Base-by-base conservation (phyloP, 1,140 invertebrate species). In the Drosophila sulfurigaster region DNA sequence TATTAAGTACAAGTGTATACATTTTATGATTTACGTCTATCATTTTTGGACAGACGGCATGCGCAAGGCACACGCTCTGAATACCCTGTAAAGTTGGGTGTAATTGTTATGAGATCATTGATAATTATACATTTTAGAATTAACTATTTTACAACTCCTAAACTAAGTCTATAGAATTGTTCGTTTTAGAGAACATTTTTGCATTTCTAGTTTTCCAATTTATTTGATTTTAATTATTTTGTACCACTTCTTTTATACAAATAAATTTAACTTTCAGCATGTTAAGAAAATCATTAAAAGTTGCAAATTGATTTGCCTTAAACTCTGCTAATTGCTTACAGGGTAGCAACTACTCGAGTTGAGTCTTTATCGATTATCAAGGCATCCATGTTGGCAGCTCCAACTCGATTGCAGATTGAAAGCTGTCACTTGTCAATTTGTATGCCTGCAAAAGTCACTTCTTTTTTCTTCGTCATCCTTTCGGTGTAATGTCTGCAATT, bases 1-100 rank as follows among this genome's bases (percentile, higher is more conserved):
- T 46, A 15, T 11, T 45, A 56, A 45, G 38, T 13, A 46, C 41
- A 30, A 56, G 28, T 46, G 48, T 51, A 43, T 58, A 62, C 11
- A 43, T 63, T 73, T 54, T 41, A 38, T 45, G 48, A 8, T 16
- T 48, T 41, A 5, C 1, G 15, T 35, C 48, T 45, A 38, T 2
- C 25, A 16, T 32, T 5, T n/a, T 32, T 25, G 41, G 41, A 3
- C 32, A 2, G 0, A 38, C 7, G 11, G 41, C 3, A 43, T 43
- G 11, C 11, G 3, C n/a, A 43, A 13, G 41, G 11, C 35, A 43
- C 3, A n/a, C 41, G 5, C 11, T 43, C n/a, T 3, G 6, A 43
- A 43, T 43, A 43, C 41, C 41, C 41, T 43, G 41, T 43, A 43
- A n/a, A 13, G 2, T 43, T 13, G 5, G 41, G 3, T 43, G 20